Evolutionary conservation across 2,113 vertebrate genomes (phyloP).

Genomic region (Dipodomys spectabilis): DNA sequence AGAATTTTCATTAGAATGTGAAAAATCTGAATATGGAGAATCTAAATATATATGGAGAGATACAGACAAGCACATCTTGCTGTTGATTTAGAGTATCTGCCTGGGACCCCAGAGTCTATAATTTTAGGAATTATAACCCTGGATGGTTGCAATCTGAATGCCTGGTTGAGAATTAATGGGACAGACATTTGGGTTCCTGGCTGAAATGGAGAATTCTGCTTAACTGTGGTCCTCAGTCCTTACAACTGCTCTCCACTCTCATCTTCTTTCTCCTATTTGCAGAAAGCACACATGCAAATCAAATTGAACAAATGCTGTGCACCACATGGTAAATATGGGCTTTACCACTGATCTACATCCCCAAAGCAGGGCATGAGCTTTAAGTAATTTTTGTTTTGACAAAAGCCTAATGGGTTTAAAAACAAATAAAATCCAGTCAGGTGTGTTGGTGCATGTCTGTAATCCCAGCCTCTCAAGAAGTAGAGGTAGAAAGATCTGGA

Average conservation of each 20-base stretch:
- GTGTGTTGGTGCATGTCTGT: no score
- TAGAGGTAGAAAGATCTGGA: no score
- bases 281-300: neutral
- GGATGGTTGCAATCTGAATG: neutral
- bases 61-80: neutral
- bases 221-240: neutral
- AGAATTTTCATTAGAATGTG: neutral
- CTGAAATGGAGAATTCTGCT: neutral
- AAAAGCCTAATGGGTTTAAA: neutral
- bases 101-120: neutral
- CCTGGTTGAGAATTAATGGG: neutral
- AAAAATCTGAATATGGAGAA: conserved; percentile 25
- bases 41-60: neutral
- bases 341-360: neutral
- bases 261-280: neutral
- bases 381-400: neutral
- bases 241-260: neutral
- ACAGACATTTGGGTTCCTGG: conserved; percentile 23
- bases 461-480: no score
- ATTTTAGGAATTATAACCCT: neutral
- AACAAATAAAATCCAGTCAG: no score
- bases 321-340: neutral
- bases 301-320: neutral
- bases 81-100: conserved; percentile 43
- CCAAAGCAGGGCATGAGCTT: neutral